Base-by-base conservation (phyloP, 2,113 vertebrate species). In the Indri indri region DNA sequence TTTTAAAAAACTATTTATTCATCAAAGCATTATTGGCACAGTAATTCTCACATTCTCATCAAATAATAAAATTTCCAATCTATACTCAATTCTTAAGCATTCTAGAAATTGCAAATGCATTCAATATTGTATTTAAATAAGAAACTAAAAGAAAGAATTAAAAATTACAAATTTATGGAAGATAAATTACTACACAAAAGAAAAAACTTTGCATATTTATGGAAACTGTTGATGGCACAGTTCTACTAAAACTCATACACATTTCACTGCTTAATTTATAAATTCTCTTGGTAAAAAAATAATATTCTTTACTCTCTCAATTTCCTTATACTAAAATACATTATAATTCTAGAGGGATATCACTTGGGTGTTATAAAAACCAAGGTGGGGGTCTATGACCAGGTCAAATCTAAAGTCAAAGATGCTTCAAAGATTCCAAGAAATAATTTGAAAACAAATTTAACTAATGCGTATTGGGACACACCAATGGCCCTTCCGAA, bases 371-470 rank as follows among this genome's bases (percentile, higher is more conserved):
- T 57, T 90, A 68, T n/a, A 63, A 18, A 96, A 47, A 70, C 4
- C 4, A 54, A 57, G n/a, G 22, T n/a, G n/a, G n/a, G 57, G n/a
- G 20, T 59, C 9, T 14, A 66, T 23, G 32, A 81, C 11, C 25
- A 61, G 40, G 12, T 68, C 63, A 88, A 91, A 90, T 79, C 23
- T 71, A 82, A 57, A 85, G n/a, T 76, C 14, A 83, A 68, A 89
- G 54, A 77, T 20, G n/a, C 13, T 73, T 88, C 52, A 47, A 71
- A 79, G 84, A 61, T 34, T 73, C 34, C 45, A 88, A 91, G 12
- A 93, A 89, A 88, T 85, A 34, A 61, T 91, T 59, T 88, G 27
- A 85, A 95, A 88, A 61, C 52, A 88, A 82, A 93, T 65, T 89
- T 73, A 79, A 74, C 37, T 88, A 65, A 74, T 1, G 0, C 17